Evolutionary conservation across 2,113 vertebrate genomes (phyloP), one percentile per base, ranked within the genome.

Genomic region (Kryptolebias marmoratus): DNA sequence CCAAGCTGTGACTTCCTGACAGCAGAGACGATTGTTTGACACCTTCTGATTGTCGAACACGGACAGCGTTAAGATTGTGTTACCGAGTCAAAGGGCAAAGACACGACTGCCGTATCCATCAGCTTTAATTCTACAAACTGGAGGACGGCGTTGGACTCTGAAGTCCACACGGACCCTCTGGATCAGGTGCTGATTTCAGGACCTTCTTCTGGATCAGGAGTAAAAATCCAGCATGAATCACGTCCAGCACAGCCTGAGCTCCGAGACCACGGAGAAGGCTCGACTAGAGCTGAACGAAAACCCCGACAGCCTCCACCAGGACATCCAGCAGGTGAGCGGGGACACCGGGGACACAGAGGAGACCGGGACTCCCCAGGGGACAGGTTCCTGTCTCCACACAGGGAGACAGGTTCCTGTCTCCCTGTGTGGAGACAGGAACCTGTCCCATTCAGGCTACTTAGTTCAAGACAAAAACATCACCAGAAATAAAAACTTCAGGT

Each of bases 221-320:
- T 6, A 4, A 22, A 45, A 39, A 48, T 1, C 42, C 36, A 81
- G 27, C 84, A 99, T 99, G 97, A 97, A 96, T 91, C 96, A 97
- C 66, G 95, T 97, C 16, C 97, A 98, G 90, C 95, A 95, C 60
- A 95, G 96, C 67, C 95, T 99, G 85, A 97, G 95, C 89, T 94
- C 96, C 0, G 97, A 99, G 91, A 97, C 95, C 58, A 93, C 97
- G 83, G 98, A 99, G 91, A 99, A 99, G 92, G 97, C 98, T 75
- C 95, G 96, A 0, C 72, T 97, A 72, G 98, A 99, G 90, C 95
- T 99, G 81, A 99, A 99, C 48, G 97, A 99, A 81, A 99, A 98
- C 89, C 97, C 97, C 0, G 96, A 99, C 89, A 98, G 96, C 0
- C 89, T 99, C 78, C 97, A 99, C 71, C 97, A 98, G 91, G 97